Percentiles rank a stretch among this genome's conserved stretches.
Conservation (phyloP, 2,113 vertebrate genomes). For the Grantiella picta region DNA sequence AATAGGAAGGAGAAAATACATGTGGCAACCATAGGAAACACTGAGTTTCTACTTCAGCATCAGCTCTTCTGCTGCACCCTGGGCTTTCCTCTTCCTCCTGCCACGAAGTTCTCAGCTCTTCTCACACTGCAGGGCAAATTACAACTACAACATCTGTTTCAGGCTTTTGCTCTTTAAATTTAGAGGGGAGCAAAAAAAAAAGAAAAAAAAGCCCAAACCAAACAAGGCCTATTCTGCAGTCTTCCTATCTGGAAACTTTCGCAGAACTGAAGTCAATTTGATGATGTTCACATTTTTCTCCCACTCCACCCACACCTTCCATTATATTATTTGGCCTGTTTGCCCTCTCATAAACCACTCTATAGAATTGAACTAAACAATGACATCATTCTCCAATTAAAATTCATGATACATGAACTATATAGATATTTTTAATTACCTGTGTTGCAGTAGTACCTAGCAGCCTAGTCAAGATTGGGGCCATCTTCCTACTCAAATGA, state of each 20-base stretch:
- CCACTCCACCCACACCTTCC: not conserved
- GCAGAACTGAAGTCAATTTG: not conserved
- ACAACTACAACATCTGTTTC: not conserved
- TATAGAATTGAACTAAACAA: not conserved
- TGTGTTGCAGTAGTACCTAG: not conserved
- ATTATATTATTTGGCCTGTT: conserved; percentile 16
- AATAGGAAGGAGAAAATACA: not conserved
- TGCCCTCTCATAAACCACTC: not conserved
- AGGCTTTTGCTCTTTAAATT: not conserved
- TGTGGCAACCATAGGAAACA: not conserved
- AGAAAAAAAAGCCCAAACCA: too few species aligned
- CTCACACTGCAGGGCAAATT: not conserved
- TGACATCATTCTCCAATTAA: conserved; percentile 26
- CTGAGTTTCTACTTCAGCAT: not conserved
- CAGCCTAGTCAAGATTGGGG: not conserved
- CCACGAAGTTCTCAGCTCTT: not conserved
- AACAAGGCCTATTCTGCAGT: not conserved
- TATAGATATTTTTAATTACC: conserved; percentile 22
- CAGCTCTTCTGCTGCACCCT: not conserved
- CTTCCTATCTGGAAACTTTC: not conserved
- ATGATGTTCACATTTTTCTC: not conserved
- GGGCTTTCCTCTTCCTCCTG: not conserved
- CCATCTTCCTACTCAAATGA: not conserved
- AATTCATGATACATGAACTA: not conserved
- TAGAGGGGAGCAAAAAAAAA: fast-evolving